Evolutionary conservation across 2,797 vertebrate species (phyloP).

Genomic region (Atherinosoma microstoma): DNA sequence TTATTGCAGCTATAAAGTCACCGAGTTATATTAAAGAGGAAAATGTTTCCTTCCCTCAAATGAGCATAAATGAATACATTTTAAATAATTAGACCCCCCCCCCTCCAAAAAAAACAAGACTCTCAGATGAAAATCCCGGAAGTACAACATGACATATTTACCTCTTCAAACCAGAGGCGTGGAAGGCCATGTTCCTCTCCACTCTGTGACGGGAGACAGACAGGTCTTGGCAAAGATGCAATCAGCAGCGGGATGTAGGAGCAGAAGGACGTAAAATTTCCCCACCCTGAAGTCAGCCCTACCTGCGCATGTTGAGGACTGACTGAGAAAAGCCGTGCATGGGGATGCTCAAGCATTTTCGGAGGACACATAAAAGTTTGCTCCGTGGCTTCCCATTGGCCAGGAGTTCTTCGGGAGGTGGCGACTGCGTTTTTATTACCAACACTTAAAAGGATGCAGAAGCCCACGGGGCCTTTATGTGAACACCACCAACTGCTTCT

Average conservation of each 20-base stretch:
- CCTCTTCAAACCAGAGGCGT: conserved; percentile 65
- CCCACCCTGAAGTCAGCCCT: conserved; percentile 67
- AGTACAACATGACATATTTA: conserved; percentile 56
- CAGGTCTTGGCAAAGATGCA: conserved; percentile 25
- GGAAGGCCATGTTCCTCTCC: conserved; percentile 74
- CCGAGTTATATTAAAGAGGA: conserved; percentile 15
- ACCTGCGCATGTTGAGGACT: conserved; percentile 79
- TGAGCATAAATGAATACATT: neutral
- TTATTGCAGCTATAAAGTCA: conserved; percentile 5
- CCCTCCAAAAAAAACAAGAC: neutral
- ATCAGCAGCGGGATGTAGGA: conserved; percentile 44
- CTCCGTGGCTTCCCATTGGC: conserved; percentile 79
- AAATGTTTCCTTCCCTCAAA: neutral
- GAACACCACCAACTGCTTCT: conserved; percentile 31
- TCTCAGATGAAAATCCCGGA: neutral
- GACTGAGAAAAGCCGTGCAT: conserved; percentile 44
- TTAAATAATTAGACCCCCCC: too few relatives aligned
- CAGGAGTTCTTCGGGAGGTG: conserved; percentile 73
- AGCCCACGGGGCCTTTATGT: conserved; percentile 65
- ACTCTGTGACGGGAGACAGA: conserved; percentile 40
- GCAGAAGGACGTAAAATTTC: conserved; percentile 54
- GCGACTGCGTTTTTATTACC: conserved; percentile 80
- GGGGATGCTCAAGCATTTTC: conserved; percentile 74
- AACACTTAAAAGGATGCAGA: conserved; percentile 78
- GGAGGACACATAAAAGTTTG: conserved; percentile 76